phyloP scores from a whole-genome alignment of 2,797 vertebrate genomes.

The Anabacerthia variegaticeps region DNA sequence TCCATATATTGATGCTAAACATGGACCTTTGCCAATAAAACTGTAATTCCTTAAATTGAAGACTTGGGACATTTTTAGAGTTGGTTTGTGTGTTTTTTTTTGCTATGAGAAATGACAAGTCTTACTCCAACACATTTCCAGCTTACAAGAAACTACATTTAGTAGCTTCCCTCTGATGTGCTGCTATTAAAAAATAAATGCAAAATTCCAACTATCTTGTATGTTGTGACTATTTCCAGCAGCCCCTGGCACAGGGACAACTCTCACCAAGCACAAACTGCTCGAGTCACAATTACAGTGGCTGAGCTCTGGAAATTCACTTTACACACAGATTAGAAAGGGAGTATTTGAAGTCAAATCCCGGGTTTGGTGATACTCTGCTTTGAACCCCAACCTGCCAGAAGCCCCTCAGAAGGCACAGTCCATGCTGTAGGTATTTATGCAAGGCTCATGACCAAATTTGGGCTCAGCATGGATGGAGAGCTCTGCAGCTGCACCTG shows the following conservation, averaged over 20 bases:
- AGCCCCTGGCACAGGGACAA: neutral
- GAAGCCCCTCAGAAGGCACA: neutral
- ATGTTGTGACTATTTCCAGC: neutral
- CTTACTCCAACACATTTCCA: neutral
- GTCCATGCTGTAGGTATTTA: neutral
- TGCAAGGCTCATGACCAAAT: neutral
- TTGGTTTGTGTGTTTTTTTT: neutral
- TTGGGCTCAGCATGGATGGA: neutral
- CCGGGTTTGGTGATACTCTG: fast-evolving
- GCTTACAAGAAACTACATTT: neutral
- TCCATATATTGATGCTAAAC: neutral
- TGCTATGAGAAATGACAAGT: neutral
- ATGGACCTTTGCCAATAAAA: neutral
- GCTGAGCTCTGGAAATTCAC: slow-evolving; percentile 2
- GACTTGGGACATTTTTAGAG: neutral
- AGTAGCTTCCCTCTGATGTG: neutral
- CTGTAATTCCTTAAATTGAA: neutral
- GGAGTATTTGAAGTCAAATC: neutral
- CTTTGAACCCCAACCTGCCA: neutral
- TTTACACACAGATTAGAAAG: neutral
- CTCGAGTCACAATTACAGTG: neutral
- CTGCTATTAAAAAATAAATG: neutral
- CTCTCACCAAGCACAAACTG: neutral
- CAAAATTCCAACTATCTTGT: neutral
- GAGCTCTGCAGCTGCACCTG: slow-evolving; percentile 17